Evolutionary conservation across 1,140 invertebrate genomes (phyloP), one percentile per base, ranked within the genome.

Genomic region (Psilanteris sp.): DNA sequence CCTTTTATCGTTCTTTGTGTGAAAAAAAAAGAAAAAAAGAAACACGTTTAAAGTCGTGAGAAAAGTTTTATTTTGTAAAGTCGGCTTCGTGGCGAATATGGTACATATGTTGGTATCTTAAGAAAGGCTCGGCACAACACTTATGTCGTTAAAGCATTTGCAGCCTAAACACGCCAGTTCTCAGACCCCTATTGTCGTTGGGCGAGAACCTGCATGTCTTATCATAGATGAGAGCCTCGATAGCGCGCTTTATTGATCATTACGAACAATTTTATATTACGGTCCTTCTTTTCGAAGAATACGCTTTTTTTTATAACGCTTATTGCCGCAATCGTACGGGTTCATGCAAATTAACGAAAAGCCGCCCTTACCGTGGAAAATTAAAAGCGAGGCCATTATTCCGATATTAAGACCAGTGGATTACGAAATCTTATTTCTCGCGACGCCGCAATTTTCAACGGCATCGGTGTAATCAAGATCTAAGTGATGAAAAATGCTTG

Each of bases 121-220:
- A 31, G 48, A 75, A 43, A 31, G 52, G 44, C 59, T 26, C 36
- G 41, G 41, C 62, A 62, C 24, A 64, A 68, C 57, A 68, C 54
- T 68, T 57, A 37, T 15, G 71, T 68, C 62, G 48, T 70, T 59
- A 43, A 76, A 32, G 36, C 31, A 78, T 76, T 76, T 44, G 20
- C 41, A 72, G 59, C 37, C 72, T 78, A 77, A 78, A 77, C 74
- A 71, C 62, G 48, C 50, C 46, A 72, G 64, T 52, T 54, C 67
- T 73, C 32, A 50, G 31, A 74, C 57, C 44, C 29, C 52, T 70
- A 66, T 48, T 73, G 74, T 75, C 64, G 62, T 52, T 14, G 66
- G 15, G 20, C 20, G 26, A 61, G 34, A 62, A 64, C 59, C 39
- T 46, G 15, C 31, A 31, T 34, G 48, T 57, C 48, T 68, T 75